phyloP scores from a whole-genome alignment of 92 coral and sea anemone genomes.

The Siderastrea siderea region DNA sequence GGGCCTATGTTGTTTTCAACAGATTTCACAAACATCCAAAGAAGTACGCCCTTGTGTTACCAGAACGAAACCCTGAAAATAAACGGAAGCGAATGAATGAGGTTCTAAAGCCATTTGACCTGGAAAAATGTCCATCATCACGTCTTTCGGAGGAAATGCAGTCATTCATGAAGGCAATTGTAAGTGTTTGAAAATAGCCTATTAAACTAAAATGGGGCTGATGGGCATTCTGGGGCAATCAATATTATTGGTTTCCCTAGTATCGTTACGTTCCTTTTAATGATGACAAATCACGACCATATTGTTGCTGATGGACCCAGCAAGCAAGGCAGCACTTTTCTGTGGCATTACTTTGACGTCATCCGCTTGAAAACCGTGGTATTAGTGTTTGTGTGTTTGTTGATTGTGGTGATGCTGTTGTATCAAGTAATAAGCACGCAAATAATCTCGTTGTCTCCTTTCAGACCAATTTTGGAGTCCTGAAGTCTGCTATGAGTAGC shows the following conservation, averaged over 20 bases:
- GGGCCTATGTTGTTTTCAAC: neutral
- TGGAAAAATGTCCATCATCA: slow-evolving; percentile 77
- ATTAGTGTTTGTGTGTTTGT: no score
- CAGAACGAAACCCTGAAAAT: slow-evolving; percentile 87
- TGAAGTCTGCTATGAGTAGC: slow-evolving; percentile 45
- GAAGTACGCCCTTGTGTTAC: slow-evolving; percentile 88
- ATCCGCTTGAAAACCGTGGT: no score
- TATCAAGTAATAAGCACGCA: neutral
- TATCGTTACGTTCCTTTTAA: no score
- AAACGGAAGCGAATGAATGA: slow-evolving; percentile 71
- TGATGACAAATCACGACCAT: no score
- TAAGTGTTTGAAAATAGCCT: slow-evolving; percentile 26
- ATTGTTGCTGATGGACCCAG: no score
- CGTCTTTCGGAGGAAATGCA: slow-evolving; percentile 77
- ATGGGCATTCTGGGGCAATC: neutral
- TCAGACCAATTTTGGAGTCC: slow-evolving; percentile 57
- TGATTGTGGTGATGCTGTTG: neutral
- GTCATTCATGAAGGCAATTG: slow-evolving; percentile 77
- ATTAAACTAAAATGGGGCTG: neutral
- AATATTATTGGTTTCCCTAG: no score
- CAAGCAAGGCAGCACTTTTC: no score
- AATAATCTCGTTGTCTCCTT: neutral
- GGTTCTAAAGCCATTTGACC: slow-evolving; percentile 86
- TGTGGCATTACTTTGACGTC: no score
- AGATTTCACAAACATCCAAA: slow-evolving; percentile 86